Percentiles rank a stretch among this genome's conserved stretches.
Evolutionary conservation across 1,140 invertebrate genomes (phyloP).

Genomic region (Platorchestia sp.): DNA sequence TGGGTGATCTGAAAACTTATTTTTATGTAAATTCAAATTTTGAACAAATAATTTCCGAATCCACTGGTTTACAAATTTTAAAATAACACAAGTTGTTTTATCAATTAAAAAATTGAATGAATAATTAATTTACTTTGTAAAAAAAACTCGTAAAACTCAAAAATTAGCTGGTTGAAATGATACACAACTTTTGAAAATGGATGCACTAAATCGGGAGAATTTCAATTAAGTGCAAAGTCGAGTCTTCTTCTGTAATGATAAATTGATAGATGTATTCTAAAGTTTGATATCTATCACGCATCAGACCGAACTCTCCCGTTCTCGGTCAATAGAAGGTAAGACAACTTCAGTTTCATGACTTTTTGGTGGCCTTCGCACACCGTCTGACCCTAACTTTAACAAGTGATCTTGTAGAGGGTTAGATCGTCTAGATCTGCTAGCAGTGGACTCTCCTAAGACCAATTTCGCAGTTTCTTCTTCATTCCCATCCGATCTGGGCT

Average conservation of each 20-base stretch:
- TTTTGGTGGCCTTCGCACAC: background rate
- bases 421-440: background rate
- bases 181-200: no score
- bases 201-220: no score
- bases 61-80: no score
- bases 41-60: no score
- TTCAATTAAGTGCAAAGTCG: no score
- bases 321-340: background rate
- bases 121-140: no score
- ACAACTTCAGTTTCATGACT: constrained; percentile 20
- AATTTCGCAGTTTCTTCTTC: background rate
- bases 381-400: background rate
- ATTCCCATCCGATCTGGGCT: background rate
- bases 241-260: background rate
- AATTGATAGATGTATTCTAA: background rate
- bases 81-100: no score
- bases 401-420: constrained; percentile 27
- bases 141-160: no score
- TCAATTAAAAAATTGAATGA: no score
- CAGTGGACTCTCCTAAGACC: background rate
- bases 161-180: no score
- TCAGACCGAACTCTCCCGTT: constrained; percentile 38
- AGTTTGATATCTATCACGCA: background rate
- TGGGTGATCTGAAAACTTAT: no score
- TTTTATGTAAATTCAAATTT: no score